Percentiles rank a stretch among this genome's conserved stretches.
Evolutionary conservation across 2,888 invertebrate species (phyloP).

Genomic region (Diarsia mendica): DNA sequence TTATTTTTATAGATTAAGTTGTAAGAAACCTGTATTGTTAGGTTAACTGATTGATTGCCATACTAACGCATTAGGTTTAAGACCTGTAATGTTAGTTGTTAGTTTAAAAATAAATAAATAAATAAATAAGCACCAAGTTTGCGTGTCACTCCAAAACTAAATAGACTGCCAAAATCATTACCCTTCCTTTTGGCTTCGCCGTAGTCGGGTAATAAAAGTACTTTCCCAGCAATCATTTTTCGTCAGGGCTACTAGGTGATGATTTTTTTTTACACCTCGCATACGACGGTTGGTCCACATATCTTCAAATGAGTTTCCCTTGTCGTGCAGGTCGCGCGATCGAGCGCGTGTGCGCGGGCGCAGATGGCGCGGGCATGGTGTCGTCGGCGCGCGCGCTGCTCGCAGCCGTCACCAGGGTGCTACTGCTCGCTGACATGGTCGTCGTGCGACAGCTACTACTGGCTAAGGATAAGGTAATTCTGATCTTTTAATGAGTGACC

Average conservation of each 20-base stretch:
- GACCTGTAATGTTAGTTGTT: no score
- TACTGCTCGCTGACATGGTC: conserved; percentile 98
- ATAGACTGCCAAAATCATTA: no score
- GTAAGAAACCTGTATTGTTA: no score
- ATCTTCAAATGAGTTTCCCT: neutral
- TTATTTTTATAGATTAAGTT: no score
- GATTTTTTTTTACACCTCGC: neutral
- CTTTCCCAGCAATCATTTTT: neutral
- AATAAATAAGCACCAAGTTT: no score
- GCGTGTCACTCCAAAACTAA: no score
- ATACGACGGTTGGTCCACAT: neutral
- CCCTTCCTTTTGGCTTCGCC: no score
- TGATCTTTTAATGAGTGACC: neutral
- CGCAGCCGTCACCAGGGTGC: conserved; percentile 98
- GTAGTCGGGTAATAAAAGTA: no score
- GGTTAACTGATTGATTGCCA: no score
- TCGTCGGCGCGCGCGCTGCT: conserved; percentile 97
- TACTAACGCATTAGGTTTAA: no score
- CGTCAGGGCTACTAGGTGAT: neutral
- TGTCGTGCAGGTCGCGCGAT: conserved; percentile 94
- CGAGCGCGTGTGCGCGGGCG: conserved; percentile 96
- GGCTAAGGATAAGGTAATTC: conserved; percentile 97
- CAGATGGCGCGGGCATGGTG: conserved; percentile 94
- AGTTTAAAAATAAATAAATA: no score
- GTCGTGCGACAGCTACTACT: conserved; percentile 98